A percentile compares a stretch with the other conserved stretches of the same genome.
These are phyloP conservation scores for Ypsolopha scabrella DNA, from an alignment of 2,888 invertebrate genomes.

Conservation along the genomic window DNA sequence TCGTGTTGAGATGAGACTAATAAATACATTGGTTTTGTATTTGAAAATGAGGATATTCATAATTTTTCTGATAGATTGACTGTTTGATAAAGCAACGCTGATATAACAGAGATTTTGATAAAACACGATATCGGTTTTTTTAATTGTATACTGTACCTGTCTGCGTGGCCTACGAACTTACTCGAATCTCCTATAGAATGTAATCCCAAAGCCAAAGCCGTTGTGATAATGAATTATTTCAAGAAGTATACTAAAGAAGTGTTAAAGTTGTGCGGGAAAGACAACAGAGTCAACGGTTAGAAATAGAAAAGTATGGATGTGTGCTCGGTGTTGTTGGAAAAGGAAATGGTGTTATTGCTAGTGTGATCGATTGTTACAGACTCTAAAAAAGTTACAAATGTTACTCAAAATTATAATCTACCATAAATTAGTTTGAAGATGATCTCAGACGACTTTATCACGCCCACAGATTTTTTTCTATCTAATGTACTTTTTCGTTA, in stretches of 20 bases:
- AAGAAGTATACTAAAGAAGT: neutral
- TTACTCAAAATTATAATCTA: neutral
- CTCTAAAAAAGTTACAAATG: too few species aligned
- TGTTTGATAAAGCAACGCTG: too few species aligned
- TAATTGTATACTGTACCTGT: neutral
- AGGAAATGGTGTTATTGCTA: neutral
- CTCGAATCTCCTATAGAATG: slow-evolving; percentile 19
- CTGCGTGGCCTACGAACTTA: slow-evolving; percentile 35
- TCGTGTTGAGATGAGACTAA: neutral
- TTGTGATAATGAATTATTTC: neutral
- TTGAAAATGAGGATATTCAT: too few species aligned
- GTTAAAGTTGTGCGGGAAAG: neutral
- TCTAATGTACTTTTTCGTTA: neutral
- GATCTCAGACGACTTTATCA: too few species aligned
- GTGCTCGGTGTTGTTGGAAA: neutral
- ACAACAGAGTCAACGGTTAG: neutral
- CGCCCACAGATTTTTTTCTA: too few species aligned
- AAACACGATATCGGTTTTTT: neutral
- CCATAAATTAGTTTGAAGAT: neutral
- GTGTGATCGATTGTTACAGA: neutral
- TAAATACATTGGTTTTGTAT: too few species aligned
- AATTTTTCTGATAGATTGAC: too few species aligned
- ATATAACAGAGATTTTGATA: too few species aligned
- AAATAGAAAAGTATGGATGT: neutral
- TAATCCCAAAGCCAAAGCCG: slow-evolving; percentile 21